Evolutionary conservation across 2,797 vertebrate species (phyloP), one percentile per base, ranked within the genome.

Genomic region (Syndactyla subalaris): DNA sequence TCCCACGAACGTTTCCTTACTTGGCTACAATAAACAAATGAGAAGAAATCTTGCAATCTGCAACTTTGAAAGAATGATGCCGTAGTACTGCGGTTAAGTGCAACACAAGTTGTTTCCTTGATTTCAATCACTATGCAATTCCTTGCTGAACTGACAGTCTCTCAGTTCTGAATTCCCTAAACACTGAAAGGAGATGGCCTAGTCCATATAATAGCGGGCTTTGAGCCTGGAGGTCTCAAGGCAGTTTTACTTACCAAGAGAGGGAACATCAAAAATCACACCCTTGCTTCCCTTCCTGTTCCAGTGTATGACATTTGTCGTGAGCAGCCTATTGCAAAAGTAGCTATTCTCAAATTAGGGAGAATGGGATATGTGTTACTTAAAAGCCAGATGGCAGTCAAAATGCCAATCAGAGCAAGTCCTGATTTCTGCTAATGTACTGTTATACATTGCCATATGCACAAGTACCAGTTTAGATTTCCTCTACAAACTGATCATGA

Each of bases 401-500:
- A 93, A 94, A 88, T 75, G 61, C 61, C 79, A 77, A 38, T 80
- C 45, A 76, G 41, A 91, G 12, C 34, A 73, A 77, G 46, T 57
- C 36, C 51, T 78, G 66, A 89, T 84, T 91, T 95, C n/a, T 89
- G 62, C 32, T 95, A 68, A 89, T 75, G 45, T 41, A 23, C 49
- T 73, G 27, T 74, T 78, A 57, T 23, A 38, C 23, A 6, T 55
- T 48, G 54, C 57, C 74, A 43, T 51, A 81, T 59, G 80, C 51
- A 81, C 58, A 75, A 58, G 29, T 46, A 75, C 17, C 45, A 61
- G 73, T 32, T 76, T 73, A 13, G 68, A 41, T 84, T 92, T 94
- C 76, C 65, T 90, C 48, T 79, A 41, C 49, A 90, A 92, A 78
- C 39, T 8, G 65, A 73, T 70, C 76, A 75, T 4, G 6, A 92